Evolutionary conservation across 2,888 invertebrate species (phyloP), one percentile per base, ranked within the genome.

Genomic region (Nemapogon koenigi): DNA sequence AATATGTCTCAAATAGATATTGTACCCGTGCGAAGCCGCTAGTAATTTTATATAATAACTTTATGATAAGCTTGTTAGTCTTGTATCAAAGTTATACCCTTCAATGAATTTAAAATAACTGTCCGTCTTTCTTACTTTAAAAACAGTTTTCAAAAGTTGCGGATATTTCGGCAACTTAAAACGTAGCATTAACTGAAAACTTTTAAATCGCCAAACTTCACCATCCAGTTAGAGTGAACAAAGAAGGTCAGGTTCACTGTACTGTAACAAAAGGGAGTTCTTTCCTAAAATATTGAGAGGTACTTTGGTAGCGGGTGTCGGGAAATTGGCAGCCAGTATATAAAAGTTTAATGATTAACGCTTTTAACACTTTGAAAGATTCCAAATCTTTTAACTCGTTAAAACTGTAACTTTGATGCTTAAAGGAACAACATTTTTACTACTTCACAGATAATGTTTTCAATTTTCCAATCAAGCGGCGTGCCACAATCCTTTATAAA

Each of bases 381-480:
- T 47, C 42, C 41, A 43, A 46, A 45, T 44, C 42, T 46, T 50
- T 47, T 48, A n/a, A n/a, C n/a, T n/a, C n/a, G n/a, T n/a, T n/a
- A n/a, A n/a, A n/a, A n/a, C n/a, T n/a, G n/a, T n/a, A n/a, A n/a
- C n/a, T n/a, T n/a, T n/a, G n/a, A n/a, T n/a, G n/a, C n/a, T n/a
- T n/a, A n/a, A n/a, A n/a, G n/a, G n/a, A n/a, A n/a, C n/a, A n/a
- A n/a, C n/a, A n/a, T n/a, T n/a, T n/a, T n/a, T n/a, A n/a, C n/a
- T n/a, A n/a, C n/a, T n/a, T n/a, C n/a, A n/a, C n/a, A n/a, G n/a
- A n/a, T n/a, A n/a, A n/a, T n/a, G n/a, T n/a, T n/a, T n/a, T n/a
- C n/a, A n/a, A n/a, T n/a, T n/a, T n/a, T n/a, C n/a, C n/a, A n/a
- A n/a, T n/a, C n/a, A n/a, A n/a, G n/a, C n/a, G n/a, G n/a, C n/a